Conservation (phyloP, 2,113 vertebrate genomes). For the Ctenodactylus gundi region DNA sequence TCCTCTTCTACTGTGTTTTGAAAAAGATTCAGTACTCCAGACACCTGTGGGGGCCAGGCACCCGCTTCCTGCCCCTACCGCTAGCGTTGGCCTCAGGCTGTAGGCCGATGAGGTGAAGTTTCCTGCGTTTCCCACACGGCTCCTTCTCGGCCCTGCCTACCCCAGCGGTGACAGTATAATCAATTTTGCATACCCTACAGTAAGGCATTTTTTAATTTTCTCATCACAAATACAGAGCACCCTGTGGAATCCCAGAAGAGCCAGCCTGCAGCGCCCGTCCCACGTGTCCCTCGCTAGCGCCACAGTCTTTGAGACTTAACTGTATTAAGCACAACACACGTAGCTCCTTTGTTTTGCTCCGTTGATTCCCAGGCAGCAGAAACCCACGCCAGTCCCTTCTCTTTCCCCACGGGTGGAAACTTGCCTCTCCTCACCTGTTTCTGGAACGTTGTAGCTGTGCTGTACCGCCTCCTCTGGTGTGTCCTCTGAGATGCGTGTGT, state of each 20-base stretch:
- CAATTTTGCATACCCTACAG: too few species aligned
- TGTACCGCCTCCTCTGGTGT: neutral
- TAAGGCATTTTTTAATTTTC: neutral
- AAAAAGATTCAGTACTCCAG: neutral
- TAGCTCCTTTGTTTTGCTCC: neutral
- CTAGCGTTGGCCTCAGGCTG: too few species aligned
- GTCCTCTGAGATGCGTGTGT: neutral
- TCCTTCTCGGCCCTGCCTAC: neutral
- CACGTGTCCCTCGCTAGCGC: neutral
- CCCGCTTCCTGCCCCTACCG: too few species aligned
- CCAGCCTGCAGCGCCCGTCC: fast-evolving
- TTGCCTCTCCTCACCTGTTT: neutral
- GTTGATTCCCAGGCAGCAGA: neutral
- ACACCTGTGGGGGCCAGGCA: too few species aligned
- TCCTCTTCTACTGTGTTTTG: neutral
- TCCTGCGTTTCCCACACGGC: neutral
- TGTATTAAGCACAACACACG: too few species aligned
- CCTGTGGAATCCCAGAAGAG: too few species aligned
- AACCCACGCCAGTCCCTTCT: neutral
- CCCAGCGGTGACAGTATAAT: neutral
- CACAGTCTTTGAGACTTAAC: neutral
- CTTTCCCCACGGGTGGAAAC: fast-evolving
- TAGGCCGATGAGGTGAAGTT: neutral
- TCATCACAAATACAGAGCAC: neutral
- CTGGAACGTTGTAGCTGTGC: neutral